phyloP scores from a whole-genome alignment of 2,113 vertebrate genomes.

The Dasyurus viverrinus region DNA sequence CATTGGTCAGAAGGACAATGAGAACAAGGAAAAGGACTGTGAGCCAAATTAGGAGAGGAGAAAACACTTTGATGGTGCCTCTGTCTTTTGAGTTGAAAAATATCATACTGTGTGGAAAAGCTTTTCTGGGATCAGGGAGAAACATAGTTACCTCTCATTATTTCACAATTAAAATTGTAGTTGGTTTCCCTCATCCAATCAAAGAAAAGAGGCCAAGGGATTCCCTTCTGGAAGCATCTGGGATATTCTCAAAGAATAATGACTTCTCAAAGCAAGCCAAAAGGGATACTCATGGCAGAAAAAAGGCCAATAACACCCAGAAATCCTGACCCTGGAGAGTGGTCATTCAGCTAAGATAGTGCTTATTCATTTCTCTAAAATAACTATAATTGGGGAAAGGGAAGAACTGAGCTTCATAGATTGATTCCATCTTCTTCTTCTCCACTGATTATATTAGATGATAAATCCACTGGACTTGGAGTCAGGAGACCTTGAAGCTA shows the following conservation, averaged over 20 bases:
- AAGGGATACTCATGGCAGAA: background rate
- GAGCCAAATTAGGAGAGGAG: too few relatives aligned
- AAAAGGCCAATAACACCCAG: background rate
- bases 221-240: background rate
- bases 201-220: background rate
- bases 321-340: background rate
- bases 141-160: background rate
- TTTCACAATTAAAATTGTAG: background rate
- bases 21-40: background rate
- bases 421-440: background rate
- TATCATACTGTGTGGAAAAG: background rate
- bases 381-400: background rate
- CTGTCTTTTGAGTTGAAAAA: background rate
- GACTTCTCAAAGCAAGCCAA: background rate
- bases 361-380: background rate
- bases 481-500: background rate
- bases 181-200: background rate
- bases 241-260: background rate
- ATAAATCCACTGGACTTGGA: background rate
- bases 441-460: background rate
- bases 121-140: background rate
- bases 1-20: background rate
- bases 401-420: background rate
- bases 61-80: too few relatives aligned
- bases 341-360: background rate